Evolutionary conservation across 2,113 vertebrate genomes (phyloP), one percentile per base, ranked within the genome.

Genomic region (Rostratula benghalensis): DNA sequence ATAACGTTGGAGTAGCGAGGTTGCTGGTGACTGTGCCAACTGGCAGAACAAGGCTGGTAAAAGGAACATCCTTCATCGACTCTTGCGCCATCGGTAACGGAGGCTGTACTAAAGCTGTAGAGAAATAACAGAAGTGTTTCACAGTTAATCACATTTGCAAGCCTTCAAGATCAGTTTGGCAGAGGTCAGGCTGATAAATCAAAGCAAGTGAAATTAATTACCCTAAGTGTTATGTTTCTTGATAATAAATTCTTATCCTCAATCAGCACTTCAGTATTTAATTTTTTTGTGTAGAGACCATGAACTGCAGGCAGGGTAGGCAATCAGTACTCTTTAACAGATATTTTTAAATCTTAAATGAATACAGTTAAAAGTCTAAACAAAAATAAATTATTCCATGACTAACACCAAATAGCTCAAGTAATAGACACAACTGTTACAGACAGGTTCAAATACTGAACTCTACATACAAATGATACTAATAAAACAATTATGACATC

Each of bases 11-110:
- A 96, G 98, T 86, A 71, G 95, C 97, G 61, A 98, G 96, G 94
- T 77, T 97, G 77, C 97, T 96, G 81, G 96, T 95, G 83, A 98
- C 96, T 81, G 98, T 97, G 90, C 98, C 98, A 71, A 98, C 98
- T 50, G 99, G 98, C 81, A 99, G 98, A 87, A 99, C 98, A 96
- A 99, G 98, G 76, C 97, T 94, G 69, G 97, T 96, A 87, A 99
- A 99, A 30, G 98, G 98, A 74, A 99, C 98, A 46, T 99, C 99
- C 96, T 99, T 99, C 91, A 98, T 97, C 11, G 97, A 96, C 45
- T 99, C 99, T 96, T 99, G 99, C 95, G 98, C 79, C 90, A 98
- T 97, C 45, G 98, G 96, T 84, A 99, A 95, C 7, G 99, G 98
- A 22, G 99, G 97, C 74, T 99, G 99, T 57, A 99, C 98, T 87